Conservation (phyloP, 2,888 invertebrate genomes). For the Dimorphilus gyrociliatus region DNA sequence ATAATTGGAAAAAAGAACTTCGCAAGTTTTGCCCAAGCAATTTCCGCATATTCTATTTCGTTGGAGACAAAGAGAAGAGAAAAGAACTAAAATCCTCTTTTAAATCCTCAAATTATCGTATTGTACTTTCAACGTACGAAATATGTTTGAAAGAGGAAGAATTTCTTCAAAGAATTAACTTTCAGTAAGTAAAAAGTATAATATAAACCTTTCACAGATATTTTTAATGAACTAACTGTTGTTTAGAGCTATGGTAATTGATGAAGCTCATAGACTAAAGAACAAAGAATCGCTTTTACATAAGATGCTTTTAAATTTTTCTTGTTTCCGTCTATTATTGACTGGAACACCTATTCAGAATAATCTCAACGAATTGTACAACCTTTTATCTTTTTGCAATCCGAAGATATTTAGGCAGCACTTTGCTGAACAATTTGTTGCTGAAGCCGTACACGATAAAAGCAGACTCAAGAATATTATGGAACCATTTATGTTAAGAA, state of each 20-base stretch:
- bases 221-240: too few relatives aligned
- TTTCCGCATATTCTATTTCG: conserved; percentile 19
- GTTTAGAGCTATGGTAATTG: conserved; percentile 29
- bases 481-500: conserved; percentile 30
- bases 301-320: conserved; percentile 9
- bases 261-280: conserved; percentile 35
- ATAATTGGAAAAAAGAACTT: conserved; percentile 31
- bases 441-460: not conserved
- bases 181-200: too few relatives aligned
- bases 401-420: conserved; percentile 20
- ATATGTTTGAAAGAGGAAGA: conserved; percentile 26
- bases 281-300: conserved; percentile 31
- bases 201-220: too few relatives aligned
- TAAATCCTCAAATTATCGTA: too few relatives aligned
- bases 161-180: conserved; percentile 16
- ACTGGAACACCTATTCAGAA: conserved; percentile 41
- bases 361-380: conserved; percentile 36
- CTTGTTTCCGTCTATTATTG: conserved; percentile 23
- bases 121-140: too few relatives aligned
- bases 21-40: conserved; percentile 33
- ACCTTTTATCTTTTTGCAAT: conserved; percentile 32
- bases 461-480: conserved; percentile 12
- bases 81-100: conserved; percentile 17
- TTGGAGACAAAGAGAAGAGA: conserved; percentile 32
- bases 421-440: conserved; percentile 23